A percentile compares a stretch with the other conserved stretches of the same genome.
Evolutionary conservation across 2,113 vertebrate species (phyloP).

Genomic region (Atherinomorus stipes): DNA sequence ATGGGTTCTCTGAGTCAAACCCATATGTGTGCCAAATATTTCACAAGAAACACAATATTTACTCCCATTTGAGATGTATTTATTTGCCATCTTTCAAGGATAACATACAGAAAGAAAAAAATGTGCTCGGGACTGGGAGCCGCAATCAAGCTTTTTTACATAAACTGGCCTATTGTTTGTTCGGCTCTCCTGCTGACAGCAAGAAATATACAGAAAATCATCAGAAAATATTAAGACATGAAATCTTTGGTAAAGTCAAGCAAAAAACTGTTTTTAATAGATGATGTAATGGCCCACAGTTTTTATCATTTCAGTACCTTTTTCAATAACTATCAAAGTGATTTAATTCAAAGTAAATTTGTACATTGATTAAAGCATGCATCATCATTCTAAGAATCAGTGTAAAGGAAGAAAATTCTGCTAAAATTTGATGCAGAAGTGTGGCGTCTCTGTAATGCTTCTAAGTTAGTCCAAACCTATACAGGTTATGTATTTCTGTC

Average conservation of each 20-base stretch:
- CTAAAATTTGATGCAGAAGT: no score
- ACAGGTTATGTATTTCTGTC: no score
- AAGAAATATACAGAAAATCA: neutral
- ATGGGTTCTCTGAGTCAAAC: neutral
- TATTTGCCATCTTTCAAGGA: constrained; percentile 3
- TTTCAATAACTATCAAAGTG: neutral
- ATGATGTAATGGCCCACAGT: no score
- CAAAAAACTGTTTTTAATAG: no score
- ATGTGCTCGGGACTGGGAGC: neutral
- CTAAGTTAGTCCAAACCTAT: no score
- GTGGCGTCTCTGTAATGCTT: no score
- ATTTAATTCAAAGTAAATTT: neutral
- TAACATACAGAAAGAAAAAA: constrained; percentile 13
- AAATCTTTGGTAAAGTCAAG: no score
- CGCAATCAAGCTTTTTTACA: constrained; percentile 5
- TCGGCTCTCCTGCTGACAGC: constrained; percentile 2
- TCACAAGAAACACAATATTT: neutral
- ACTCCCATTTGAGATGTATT: constrained; percentile 1
- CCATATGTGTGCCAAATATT: constrained; percentile 10
- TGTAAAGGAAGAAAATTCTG: no score
- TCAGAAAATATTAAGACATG: neutral
- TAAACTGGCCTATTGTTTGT: constrained; percentile 13
- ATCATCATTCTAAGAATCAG: no score
- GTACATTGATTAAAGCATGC: no score
- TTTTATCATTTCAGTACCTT: neutral